These are phyloP conservation scores for Phytoseiulus persimilis DNA, from an alignment of 2,888 invertebrate genomes.

Conservation along the genomic window DNA sequence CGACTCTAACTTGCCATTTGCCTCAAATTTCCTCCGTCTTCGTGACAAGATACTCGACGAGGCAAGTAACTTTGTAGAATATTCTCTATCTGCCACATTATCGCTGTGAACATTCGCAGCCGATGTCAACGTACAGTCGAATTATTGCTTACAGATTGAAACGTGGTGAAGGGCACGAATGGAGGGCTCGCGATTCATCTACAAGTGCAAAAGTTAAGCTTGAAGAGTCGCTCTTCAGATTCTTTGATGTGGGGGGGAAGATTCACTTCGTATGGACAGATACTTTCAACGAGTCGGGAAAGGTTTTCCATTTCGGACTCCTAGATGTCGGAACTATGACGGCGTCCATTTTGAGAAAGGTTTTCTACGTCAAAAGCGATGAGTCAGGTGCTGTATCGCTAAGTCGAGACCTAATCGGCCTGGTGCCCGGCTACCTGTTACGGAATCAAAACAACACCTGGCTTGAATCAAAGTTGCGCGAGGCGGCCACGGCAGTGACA, in stretches of 20 bases:
- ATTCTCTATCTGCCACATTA: not conserved
- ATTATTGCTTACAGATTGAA: not conserved
- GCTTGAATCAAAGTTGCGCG: not conserved
- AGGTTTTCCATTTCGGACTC: not conserved
- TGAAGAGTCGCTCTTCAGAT: not conserved
- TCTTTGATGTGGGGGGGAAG: not conserved
- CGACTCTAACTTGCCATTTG: not conserved
- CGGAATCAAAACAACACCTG: not conserved
- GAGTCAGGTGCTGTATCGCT: not conserved
- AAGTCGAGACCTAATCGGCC: not conserved
- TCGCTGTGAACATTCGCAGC: too few relatives aligned
- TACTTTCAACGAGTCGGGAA: conserved; percentile 1
- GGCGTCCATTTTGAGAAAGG: not conserved
- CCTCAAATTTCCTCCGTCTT: not conserved
- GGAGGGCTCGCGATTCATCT: not conserved
- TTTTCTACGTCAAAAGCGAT: not conserved
- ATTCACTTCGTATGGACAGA: conserved; percentile 7
- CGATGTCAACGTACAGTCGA: too few relatives aligned
- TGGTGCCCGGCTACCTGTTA: not conserved
- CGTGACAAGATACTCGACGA: not conserved
- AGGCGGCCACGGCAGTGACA: not conserved
- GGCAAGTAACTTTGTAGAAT: not conserved
- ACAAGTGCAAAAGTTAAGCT: not conserved
- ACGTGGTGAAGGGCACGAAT: not conserved
- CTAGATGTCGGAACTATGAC: not conserved